Evolutionary conservation across 2,797 vertebrate genomes (phyloP).

Genomic region (Simalia tracyae): DNA sequence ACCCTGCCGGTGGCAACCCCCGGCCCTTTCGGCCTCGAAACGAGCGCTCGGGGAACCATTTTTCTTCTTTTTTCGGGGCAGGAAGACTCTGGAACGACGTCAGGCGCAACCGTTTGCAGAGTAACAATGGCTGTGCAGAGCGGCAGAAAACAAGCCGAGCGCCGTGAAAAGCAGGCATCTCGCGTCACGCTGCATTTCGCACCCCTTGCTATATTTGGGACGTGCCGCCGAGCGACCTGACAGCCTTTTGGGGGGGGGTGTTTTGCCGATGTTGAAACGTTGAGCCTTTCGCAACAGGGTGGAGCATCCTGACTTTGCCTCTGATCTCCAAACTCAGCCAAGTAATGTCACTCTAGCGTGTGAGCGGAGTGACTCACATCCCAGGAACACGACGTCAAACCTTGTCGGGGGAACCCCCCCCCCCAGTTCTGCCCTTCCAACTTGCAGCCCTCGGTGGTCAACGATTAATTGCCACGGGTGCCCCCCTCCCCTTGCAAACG

Average conservation of each 20-base stretch:
- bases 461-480: background rate
- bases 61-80: background rate
- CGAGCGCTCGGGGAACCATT: too few species aligned
- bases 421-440: too few species aligned
- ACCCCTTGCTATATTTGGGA: slow-evolving; percentile 4
- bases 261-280: background rate
- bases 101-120: background rate
- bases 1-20: background rate
- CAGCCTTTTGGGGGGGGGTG: background rate
- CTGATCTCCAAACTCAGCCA: background rate
- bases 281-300: background rate
- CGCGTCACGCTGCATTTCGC: background rate
- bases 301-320: background rate
- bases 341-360: background rate
- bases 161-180: background rate
- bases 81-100: background rate
- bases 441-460: too few species aligned
- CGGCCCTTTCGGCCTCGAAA: background rate
- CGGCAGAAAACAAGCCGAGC: background rate
- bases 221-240: background rate
- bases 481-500: background rate
- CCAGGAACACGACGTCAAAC: background rate
- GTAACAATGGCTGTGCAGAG: background rate
- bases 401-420: background rate
- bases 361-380: background rate